Conservation (phyloP, 2,888 invertebrate genomes). For the Creontiades dilutus region DNA sequence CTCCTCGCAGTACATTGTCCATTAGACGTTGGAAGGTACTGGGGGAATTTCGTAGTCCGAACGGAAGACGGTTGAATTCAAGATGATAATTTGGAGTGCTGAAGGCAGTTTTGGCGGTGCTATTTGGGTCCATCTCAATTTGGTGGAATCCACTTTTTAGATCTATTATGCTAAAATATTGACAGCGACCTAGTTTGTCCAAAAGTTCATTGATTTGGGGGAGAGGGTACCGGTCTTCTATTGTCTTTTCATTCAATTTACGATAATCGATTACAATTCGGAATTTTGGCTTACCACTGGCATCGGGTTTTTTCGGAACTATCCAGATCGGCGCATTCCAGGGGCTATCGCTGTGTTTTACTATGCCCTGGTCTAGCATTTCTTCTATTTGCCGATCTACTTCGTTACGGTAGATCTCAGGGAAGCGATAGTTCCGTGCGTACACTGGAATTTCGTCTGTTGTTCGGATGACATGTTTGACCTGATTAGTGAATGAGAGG, state of each 20-base stretch:
- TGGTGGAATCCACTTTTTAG: constrained; percentile 76
- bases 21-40: constrained; percentile 54
- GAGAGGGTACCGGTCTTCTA: constrained; percentile 35
- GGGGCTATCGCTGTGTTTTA: neutral
- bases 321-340: constrained; percentile 31
- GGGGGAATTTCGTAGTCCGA: constrained; percentile 57
- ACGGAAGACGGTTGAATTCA: constrained; percentile 59
- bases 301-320: neutral
- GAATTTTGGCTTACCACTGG: neutral
- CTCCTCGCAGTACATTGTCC: constrained; percentile 17
- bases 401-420: too few relatives aligned
- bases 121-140: constrained; percentile 70
- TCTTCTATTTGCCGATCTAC: too few relatives aligned
- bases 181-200: constrained; percentile 74
- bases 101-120: constrained; percentile 59
- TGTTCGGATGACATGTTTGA: too few relatives aligned
- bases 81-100: constrained; percentile 62
- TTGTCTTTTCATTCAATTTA: constrained; percentile 47
- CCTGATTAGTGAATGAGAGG: too few relatives aligned
- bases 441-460: too few relatives aligned
- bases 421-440: too few relatives aligned
- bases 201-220: constrained; percentile 73
- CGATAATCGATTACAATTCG: neutral
- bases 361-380: neutral
- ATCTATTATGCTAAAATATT: constrained; percentile 75